A percentile compares a stretch with the other conserved stretches of the same genome.
Conservation (phyloP, 1,140 invertebrate species). For the Portunus trituberculatus region DNA sequence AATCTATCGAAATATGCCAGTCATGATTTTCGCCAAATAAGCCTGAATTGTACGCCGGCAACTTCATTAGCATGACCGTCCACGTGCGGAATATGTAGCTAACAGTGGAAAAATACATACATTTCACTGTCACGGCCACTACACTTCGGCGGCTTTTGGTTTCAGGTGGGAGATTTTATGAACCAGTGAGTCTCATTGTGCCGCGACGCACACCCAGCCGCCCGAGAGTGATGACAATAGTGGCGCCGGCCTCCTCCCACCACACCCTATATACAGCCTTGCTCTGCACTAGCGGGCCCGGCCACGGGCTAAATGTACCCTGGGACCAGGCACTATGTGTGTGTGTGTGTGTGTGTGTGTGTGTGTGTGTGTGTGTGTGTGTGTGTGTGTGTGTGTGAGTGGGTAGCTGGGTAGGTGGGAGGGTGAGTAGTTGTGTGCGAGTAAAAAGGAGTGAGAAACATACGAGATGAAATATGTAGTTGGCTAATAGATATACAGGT, state of each 20-base stretch:
- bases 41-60: background rate
- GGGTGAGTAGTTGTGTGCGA: background rate
- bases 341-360: background rate
- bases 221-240: background rate
- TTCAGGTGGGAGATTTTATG: background rate
- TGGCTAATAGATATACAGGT: no score
- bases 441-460: no score
- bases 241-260: background rate
- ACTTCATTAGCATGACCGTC: background rate
- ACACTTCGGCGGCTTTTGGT: background rate
- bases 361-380: constrained; percentile 20
- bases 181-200: background rate
- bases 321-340: background rate
- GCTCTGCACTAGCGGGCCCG: background rate
- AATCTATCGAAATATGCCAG: background rate
- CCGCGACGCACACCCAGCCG: background rate
- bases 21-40: background rate
- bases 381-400: constrained; percentile 4
- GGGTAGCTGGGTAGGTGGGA: background rate
- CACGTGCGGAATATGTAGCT: background rate
- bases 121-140: background rate
- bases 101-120: background rate
- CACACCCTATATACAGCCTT: background rate
- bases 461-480: no score
- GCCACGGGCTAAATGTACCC: background rate